A percentile compares a stretch with the other conserved stretches of the same genome.
Conservation (phyloP, 2,113 vertebrate species). For the Dasypus novemcinctus region DNA sequence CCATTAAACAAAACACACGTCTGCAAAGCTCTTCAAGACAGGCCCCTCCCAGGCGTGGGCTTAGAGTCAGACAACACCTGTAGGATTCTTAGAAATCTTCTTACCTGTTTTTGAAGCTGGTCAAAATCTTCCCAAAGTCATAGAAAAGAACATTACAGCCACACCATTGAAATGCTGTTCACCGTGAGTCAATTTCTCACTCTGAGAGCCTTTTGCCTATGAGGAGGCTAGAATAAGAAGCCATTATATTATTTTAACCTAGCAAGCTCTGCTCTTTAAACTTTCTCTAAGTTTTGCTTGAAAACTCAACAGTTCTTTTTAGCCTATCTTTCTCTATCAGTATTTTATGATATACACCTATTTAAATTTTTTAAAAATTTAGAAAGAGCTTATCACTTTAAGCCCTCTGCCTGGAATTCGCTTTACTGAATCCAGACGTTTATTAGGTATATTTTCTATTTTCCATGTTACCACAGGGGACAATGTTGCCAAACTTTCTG, state of each 20-base stretch:
- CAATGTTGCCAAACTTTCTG: not conserved
- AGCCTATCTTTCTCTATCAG: not conserved
- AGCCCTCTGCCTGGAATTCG: not conserved
- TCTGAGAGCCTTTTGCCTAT: not conserved
- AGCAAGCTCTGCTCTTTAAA: not conserved
- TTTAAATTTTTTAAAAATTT: no score
- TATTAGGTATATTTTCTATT: no score
- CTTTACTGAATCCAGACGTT: not conserved
- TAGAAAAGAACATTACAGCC: not conserved
- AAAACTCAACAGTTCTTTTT: not conserved
- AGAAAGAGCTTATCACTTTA: not conserved
- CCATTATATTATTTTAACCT: not conserved
- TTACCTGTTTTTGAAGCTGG: not conserved
- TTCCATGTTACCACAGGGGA: not conserved
- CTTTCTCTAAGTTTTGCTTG: not conserved
- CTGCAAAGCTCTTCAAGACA: not conserved
- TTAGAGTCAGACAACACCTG: not conserved
- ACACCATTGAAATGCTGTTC: not conserved
- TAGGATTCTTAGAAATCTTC: not conserved
- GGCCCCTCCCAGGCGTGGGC: not conserved
- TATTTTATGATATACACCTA: not conserved
- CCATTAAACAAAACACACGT: not conserved
- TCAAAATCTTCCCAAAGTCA: conserved; percentile 10
- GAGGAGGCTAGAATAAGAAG: not conserved
- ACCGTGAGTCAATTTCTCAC: not conserved